Conservation (phyloP, 2,113 vertebrate species). For the Actenoides lindsayi region DNA sequence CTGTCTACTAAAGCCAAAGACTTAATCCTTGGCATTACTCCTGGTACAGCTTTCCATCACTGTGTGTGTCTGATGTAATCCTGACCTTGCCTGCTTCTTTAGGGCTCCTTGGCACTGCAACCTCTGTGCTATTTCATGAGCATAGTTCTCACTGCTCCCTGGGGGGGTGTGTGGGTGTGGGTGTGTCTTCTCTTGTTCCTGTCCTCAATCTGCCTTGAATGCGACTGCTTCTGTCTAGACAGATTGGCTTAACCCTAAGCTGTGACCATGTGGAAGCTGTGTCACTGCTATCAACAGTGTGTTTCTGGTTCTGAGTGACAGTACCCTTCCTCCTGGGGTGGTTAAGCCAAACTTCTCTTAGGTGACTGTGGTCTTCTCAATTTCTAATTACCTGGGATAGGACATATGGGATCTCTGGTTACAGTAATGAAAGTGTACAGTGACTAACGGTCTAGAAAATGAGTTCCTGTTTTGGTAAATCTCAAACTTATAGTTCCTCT, state of each 20-base stretch:
- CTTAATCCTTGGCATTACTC: background rate
- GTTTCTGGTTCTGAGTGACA: background rate
- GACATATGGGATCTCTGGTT: background rate
- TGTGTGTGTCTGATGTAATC: background rate
- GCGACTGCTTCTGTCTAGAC: background rate
- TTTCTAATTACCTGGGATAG: background rate
- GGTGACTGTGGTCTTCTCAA: background rate
- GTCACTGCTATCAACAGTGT: fast-evolving
- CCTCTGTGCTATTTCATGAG: background rate
- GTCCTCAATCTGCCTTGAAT: background rate
- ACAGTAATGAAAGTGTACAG: background rate
- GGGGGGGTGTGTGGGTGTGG: fast-evolving
- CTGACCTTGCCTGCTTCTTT: background rate
- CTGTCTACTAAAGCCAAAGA: background rate
- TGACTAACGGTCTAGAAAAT: background rate
- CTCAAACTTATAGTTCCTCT: background rate
- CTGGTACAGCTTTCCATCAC: background rate
- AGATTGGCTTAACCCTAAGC: background rate
- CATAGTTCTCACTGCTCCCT: background rate
- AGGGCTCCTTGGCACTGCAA: background rate
- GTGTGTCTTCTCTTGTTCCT: background rate
- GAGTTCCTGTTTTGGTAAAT: background rate
- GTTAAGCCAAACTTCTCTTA: background rate
- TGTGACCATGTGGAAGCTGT: fast-evolving
- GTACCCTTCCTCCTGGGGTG: background rate